phyloP scores from a whole-genome alignment of 37 sponge, comb jelly and placozoan genomes.

The Amphimedon queenslandica region DNA sequence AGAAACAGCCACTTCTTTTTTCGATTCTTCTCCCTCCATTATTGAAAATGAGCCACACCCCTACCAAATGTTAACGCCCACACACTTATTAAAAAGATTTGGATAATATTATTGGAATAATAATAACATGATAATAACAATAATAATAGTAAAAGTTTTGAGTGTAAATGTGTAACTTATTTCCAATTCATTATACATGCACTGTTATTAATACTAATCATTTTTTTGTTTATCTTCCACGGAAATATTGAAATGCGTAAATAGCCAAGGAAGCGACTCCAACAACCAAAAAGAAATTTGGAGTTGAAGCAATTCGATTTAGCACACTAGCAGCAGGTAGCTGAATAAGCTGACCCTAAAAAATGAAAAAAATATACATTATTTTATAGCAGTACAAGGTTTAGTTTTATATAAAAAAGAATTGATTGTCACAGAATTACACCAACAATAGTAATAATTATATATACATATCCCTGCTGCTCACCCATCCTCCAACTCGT shows the following conservation, averaged over 20 bases:
- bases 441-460: not conserved
- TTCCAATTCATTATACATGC: too few relatives aligned
- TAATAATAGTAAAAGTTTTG: not conserved
- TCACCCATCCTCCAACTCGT: constrained; percentile 58
- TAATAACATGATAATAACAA: not conserved
- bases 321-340: not conserved
- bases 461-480: not conserved
- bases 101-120: not conserved
- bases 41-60: too few relatives aligned
- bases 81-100: too few relatives aligned
- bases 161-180: not conserved
- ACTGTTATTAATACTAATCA: too few relatives aligned
- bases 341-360: not conserved
- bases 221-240: not conserved
- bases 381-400: not conserved
- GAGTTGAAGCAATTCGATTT: not conserved
- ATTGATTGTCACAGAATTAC: not conserved
- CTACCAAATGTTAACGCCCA: too few relatives aligned
- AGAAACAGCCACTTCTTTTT: too few relatives aligned
- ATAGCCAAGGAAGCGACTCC: constrained; percentile 30
- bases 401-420: not conserved
- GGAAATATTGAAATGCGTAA: constrained; percentile 4
- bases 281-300: constrained; percentile 14
- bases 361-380: not conserved
- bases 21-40: too few relatives aligned